Evolutionary conservation across 2,888 invertebrate genomes (phyloP), one percentile per base, ranked within the genome.

Genomic region (Opisthograptis luteolata): DNA sequence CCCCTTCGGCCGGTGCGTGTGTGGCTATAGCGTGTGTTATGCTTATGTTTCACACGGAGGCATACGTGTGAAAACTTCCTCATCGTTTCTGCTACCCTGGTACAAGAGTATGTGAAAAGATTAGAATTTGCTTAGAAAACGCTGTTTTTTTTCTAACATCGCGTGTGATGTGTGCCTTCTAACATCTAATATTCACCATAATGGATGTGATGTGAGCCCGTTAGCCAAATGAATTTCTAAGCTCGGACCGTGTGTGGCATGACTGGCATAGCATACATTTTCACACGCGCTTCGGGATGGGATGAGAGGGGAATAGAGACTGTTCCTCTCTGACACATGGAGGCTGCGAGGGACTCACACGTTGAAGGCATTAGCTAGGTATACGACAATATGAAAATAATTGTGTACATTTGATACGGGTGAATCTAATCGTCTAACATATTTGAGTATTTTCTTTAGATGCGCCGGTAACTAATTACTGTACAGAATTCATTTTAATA

Each of bases 71-170:
- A 66, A 56, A 55, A 78, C 77, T 79, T 84, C 84, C 85, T 85
- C 58, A 58, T 48, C 46, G 53, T 49, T 82, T 69, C 81, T 89
- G 84, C 56, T 67, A 58, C 69, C 88, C 86, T 88, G 76, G 88
- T 89, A 81, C 68, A 73, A 66, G 86, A 89, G 88, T 90, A 89
- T 89, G 90, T 89, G 89, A 79, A 82, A 85, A 90, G 90, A 90
- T 90, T 90, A 90, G 90, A 89, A 89, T 86, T 89, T 90, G 80
- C 90, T 88, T 83, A 89, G 82, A 86, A 82, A 87, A 87, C 78
- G 84, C 74, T 77, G 73, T 68, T 82, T 84, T 87, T 84, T 89
- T 87, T 88, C 85, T 87, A 86, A 88, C 75, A 79, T 60, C 73
- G 72, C 76, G 73, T 72, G 72, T 70, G 78, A 60, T 61, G 42